These are phyloP conservation scores for Tachystola acroxantha DNA, from an alignment of 2,888 invertebrate genomes.

Conservation along the genomic window DNA sequence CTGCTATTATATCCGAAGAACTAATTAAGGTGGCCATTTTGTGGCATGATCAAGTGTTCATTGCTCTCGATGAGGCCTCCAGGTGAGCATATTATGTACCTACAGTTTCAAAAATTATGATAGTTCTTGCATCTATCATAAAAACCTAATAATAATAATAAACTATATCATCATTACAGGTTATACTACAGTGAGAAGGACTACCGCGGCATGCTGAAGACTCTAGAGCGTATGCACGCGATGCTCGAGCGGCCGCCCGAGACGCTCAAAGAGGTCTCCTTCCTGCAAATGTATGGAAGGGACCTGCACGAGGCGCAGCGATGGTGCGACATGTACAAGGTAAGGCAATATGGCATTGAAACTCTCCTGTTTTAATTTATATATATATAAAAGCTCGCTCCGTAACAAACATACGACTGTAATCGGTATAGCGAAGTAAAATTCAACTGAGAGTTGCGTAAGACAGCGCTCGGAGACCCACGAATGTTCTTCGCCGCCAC, in stretches of 20 bases:
- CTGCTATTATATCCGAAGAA: constrained; percentile 96
- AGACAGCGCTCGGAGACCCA: too few species aligned
- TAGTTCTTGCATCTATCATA: too few species aligned
- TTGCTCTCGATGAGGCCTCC: constrained; percentile 95
- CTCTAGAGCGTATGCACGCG: constrained; percentile 94
- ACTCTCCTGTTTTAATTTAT: too few species aligned
- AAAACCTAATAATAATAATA: too few species aligned
- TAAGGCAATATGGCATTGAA: constrained; percentile 25
- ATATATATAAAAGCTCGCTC: too few species aligned
- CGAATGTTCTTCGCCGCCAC: too few species aligned
- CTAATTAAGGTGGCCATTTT: constrained; percentile 98
- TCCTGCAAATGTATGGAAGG: constrained; percentile 97
- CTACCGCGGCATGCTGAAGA: constrained; percentile 97
- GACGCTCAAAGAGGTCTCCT: constrained; percentile 98
- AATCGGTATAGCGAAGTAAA: too few species aligned
- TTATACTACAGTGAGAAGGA: constrained; percentile 98
- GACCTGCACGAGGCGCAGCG: constrained; percentile 96
- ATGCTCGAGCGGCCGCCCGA: constrained; percentile 96
- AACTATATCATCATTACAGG: too few species aligned
- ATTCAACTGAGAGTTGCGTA: too few species aligned
- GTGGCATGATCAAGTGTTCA: constrained; percentile 95
- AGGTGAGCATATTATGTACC: constrained; percentile 37
- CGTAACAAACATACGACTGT: too few species aligned
- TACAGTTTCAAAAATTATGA: too few species aligned
- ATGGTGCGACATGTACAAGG: constrained; percentile 94